Evolutionary conservation across 64 coral and sea anemone genomes (phyloP), one percentile per base, ranked within the genome.

Genomic region (Pachyseris speciosa): DNA sequence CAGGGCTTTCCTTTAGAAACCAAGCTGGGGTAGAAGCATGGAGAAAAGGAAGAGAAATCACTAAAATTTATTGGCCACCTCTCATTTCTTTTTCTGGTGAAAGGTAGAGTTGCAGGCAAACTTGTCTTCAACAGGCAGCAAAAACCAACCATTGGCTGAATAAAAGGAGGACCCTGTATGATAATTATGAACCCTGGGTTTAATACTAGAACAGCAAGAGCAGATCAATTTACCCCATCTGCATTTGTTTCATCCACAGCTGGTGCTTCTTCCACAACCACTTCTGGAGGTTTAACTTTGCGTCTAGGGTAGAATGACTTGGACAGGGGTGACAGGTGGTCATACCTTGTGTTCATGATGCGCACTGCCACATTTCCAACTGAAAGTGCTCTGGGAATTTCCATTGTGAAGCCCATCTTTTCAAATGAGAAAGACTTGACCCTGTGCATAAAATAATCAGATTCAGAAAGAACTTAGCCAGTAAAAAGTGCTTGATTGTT

Each of bases 371-470:
- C 53, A 37, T 95, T 94, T 38, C 90, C 96, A 37, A 95, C 91
- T 12, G 96, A 78, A 60, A 99, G 66, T 52, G 71, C 40, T 74
- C 92, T 95, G 16, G 96, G 96, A 34, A 99, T 84, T 53, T 99
- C 93, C 22, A 99, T 78, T 17, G 86, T 74, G 41, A 99, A 24
- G 52, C 90, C 93, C 49, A 95, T 83, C 57, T 95, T 88, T 19
- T 93, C 64, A 87, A 99, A 99, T 5, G 78, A 86, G 15, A 99
- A 94, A 4, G 89, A 99, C 40, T 99, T 99, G 13, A 95, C 69
- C 79, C 96, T 99, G 52, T 2, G 89, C 71, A 32, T 47, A 36
- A 67, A 17, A 28, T 13, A 69, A 75, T 3, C 5, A 15, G 5
- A 84, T 2, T 47, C 3, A 29, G 1, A 24, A 71, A 32, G 32